Percentiles rank a stretch among this genome's conserved stretches.
phyloP scores from a whole-genome alignment of 2,113 vertebrate genomes.

The Chaetodon trifascialis region DNA sequence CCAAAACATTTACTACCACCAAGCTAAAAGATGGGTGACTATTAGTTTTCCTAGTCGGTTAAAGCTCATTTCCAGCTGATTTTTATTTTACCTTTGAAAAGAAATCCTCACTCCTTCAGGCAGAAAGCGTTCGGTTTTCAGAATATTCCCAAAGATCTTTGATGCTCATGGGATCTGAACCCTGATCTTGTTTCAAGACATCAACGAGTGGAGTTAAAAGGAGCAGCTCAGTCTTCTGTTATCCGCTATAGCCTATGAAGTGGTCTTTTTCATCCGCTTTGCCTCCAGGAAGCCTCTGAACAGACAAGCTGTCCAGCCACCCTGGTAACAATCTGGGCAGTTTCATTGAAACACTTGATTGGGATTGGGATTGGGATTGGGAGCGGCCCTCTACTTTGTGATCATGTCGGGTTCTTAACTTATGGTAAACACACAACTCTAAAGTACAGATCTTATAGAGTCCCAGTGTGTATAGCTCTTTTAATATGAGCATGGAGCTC shows the following conservation, averaged over 20 bases:
- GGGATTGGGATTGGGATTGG: background rate
- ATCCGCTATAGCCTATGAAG: slow-evolving; percentile 23
- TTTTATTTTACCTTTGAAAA: background rate
- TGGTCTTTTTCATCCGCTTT: slow-evolving; percentile 30
- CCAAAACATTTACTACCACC: slow-evolving; percentile 41
- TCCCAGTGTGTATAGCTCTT: background rate
- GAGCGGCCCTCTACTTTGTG: background rate
- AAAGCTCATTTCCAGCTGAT: slow-evolving; percentile 24
- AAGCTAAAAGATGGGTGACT: slow-evolving; percentile 1
- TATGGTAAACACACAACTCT: too few relatives aligned
- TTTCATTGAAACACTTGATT: background rate
- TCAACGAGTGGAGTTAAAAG: slow-evolving; percentile 44
- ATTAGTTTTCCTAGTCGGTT: slow-evolving; percentile 1
- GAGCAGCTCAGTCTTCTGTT: slow-evolving; percentile 21
- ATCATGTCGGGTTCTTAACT: too few relatives aligned
- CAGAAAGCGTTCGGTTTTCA: slow-evolving; percentile 9
- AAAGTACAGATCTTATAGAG: background rate
- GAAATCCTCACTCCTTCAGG: slow-evolving; percentile 1
- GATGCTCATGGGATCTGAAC: slow-evolving; percentile 7
- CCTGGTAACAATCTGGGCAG: background rate
- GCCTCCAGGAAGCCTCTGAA: slow-evolving; percentile 18
- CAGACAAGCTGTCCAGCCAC: background rate
- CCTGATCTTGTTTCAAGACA: slow-evolving; percentile 40
- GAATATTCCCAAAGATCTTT: slow-evolving; percentile 11
- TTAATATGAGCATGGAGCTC: too few relatives aligned